Evolutionary conservation across 2,797 vertebrate species (phyloP).

Genomic region (Sternarchorhynchus goeldii): DNA sequence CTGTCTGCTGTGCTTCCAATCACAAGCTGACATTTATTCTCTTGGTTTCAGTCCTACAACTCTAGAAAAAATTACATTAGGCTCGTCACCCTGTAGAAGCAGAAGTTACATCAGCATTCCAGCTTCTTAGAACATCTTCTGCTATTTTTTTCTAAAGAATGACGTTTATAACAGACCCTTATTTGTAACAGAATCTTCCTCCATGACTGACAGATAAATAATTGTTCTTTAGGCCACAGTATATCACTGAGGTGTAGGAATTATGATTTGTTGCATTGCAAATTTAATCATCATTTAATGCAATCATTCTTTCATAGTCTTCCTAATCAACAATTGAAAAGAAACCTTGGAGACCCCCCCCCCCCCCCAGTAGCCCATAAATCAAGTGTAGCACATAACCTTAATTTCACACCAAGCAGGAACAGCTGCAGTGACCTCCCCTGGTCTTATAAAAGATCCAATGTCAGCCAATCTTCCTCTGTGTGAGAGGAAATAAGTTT

Average conservation of each 20-base stretch:
- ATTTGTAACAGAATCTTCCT: conserved; percentile 7
- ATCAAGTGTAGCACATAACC: conserved; percentile 49
- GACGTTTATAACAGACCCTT: neutral
- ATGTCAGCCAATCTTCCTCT: conserved; percentile 55
- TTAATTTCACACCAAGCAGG: conserved; percentile 56
- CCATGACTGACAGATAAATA: conserved; percentile 46
- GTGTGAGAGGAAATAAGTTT: conserved; percentile 60
- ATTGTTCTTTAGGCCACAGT: conserved; percentile 47
- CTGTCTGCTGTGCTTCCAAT: too few relatives aligned
- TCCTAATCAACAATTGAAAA: conserved; percentile 64
- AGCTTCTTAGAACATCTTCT: neutral
- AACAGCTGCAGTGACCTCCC: conserved; percentile 57
- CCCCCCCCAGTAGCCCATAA: conserved; percentile 31
- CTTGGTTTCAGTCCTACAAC: too few relatives aligned
- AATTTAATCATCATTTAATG: conserved; percentile 63
- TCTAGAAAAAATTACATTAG: too few relatives aligned
- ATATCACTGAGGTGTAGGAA: conserved; percentile 30
- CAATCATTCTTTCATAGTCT: conserved; percentile 60
- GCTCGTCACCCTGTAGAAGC: neutral
- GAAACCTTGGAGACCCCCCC: conserved; percentile 57
- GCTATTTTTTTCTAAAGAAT: neutral
- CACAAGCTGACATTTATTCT: too few relatives aligned
- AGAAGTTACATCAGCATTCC: neutral
- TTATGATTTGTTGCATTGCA: conserved; percentile 57
- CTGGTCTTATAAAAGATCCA: conserved; percentile 60